A percentile compares a stretch with the other conserved stretches of the same genome.
These are phyloP conservation scores for Anguilla anguilla DNA, from an alignment of 2,797 vertebrate species.

Conservation along the genomic window DNA sequence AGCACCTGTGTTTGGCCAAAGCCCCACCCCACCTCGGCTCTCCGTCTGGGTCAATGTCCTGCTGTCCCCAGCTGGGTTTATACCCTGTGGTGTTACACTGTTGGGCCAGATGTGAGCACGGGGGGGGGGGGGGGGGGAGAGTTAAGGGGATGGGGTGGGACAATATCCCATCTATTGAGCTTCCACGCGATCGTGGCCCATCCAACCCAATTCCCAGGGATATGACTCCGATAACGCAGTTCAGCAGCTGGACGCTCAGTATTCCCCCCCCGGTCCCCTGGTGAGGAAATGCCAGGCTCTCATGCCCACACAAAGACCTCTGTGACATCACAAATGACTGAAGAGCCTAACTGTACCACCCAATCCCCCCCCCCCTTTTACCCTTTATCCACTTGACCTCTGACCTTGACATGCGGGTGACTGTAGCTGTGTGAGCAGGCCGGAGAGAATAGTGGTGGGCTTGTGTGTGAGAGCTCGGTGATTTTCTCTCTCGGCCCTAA, in stretches of 20 bases:
- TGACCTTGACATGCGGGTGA: background rate
- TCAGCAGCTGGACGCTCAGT: background rate
- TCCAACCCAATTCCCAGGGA: background rate
- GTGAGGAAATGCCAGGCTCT: background rate
- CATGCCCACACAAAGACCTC: background rate
- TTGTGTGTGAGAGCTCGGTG: background rate
- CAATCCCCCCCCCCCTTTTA: background rate
- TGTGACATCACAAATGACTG: slow-evolving; percentile 11
- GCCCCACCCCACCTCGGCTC: background rate
- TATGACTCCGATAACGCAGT: background rate
- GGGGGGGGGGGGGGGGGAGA: background rate
- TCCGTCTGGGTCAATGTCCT: slow-evolving; percentile 56
- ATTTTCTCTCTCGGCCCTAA: background rate
- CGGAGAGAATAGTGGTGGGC: background rate
- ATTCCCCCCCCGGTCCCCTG: background rate
- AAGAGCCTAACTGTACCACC: background rate
- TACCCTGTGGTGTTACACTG: slow-evolving; percentile 42
- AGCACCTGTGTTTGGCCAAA: background rate
- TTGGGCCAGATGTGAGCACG: slow-evolving; percentile 28
- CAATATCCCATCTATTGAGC: slow-evolving; percentile 56
- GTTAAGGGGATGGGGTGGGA: slow-evolving; percentile 40
- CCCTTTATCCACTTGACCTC: background rate
- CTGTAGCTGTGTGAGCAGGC: background rate
- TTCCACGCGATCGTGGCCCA: slow-evolving; percentile 44
- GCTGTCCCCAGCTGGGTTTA: slow-evolving; percentile 58